Evolutionary conservation across 2,797 vertebrate species (phyloP).

Genomic region (Macrochelys suwanniensis): DNA sequence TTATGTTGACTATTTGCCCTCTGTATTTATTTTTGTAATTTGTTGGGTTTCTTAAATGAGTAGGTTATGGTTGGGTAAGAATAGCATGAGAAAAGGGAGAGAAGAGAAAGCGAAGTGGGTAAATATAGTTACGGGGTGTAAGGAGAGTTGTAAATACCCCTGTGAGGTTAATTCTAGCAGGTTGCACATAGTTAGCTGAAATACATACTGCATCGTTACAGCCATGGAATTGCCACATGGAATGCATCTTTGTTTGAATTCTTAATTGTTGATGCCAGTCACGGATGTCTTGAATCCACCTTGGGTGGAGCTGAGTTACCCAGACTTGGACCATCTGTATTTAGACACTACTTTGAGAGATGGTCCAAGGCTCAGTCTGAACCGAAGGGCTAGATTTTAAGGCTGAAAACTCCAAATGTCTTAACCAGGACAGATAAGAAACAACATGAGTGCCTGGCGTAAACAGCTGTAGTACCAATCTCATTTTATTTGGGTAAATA

Average conservation of each 20-base stretch:
- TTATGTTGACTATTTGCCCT: neutral
- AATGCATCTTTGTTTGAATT: neutral
- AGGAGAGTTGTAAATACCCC: neutral
- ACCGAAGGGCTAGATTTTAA: neutral
- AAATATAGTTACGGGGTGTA: neutral
- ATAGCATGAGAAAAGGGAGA: neutral
- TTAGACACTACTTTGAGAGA: fast-evolving
- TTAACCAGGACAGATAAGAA: neutral
- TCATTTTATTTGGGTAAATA: neutral
- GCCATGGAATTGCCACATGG: neutral
- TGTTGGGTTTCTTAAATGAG: neutral
- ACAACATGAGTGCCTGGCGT: too few relatives aligned
- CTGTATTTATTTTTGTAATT: fast-evolving
- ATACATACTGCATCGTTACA: neutral
- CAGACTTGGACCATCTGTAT: neutral
- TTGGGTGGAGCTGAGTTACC: neutral
- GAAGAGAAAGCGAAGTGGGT: neutral
- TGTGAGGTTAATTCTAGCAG: neutral
- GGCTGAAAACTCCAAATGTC: too few relatives aligned
- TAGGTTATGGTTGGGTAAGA: neutral
- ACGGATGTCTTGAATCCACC: neutral
- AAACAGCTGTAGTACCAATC: neutral
- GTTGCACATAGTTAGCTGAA: neutral
- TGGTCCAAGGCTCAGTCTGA: neutral
- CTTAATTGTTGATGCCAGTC: neutral